phyloP scores from a whole-genome alignment of 30 jellyfish, hydroid and myxozoan genomes.

The Sanderia malayensis region DNA sequence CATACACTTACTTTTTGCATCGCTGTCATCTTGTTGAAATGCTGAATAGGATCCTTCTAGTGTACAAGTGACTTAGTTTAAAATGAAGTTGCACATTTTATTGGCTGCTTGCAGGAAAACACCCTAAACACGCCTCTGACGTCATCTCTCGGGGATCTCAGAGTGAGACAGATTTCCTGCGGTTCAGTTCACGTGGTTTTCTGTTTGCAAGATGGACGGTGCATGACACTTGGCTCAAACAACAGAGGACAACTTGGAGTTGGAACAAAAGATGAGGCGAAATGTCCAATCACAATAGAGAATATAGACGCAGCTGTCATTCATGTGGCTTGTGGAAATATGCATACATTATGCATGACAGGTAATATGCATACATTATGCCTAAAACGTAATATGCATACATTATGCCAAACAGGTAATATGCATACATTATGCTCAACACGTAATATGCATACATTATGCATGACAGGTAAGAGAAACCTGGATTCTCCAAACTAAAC shows the following conservation, averaged over 20 bases:
- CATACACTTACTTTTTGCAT: too few relatives aligned
- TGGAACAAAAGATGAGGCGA: constrained; percentile 18
- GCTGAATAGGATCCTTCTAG: too few relatives aligned
- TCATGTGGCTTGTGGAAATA: constrained; percentile 54
- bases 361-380: too few relatives aligned
- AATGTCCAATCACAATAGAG: constrained; percentile 18
- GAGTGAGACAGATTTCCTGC: constrained; percentile 45
- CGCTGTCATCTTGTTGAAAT: too few relatives aligned
- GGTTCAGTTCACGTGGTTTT: constrained; percentile 52
- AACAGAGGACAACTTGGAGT: constrained; percentile 56
- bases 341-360: constrained; percentile 44
- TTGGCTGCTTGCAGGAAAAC: too few relatives aligned
- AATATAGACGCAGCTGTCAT: neutral
- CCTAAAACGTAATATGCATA: constrained; percentile 49
- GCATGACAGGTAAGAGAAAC: constrained; percentile 50
- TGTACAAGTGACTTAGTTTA: too few relatives aligned
- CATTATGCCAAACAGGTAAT: constrained; percentile 47
- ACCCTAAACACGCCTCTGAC: too few relatives aligned
- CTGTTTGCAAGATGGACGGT: constrained; percentile 26
- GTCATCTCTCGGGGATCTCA: neutral
- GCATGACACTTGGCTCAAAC: constrained; percentile 39
- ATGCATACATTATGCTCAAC: too few relatives aligned
- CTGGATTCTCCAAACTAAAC: too few relatives aligned
- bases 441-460: constrained; percentile 47
- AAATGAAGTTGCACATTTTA: too few relatives aligned